Evolutionary conservation across 2,797 vertebrate genomes (phyloP).

Genomic region (Brachyrhaphis roseni): DNA sequence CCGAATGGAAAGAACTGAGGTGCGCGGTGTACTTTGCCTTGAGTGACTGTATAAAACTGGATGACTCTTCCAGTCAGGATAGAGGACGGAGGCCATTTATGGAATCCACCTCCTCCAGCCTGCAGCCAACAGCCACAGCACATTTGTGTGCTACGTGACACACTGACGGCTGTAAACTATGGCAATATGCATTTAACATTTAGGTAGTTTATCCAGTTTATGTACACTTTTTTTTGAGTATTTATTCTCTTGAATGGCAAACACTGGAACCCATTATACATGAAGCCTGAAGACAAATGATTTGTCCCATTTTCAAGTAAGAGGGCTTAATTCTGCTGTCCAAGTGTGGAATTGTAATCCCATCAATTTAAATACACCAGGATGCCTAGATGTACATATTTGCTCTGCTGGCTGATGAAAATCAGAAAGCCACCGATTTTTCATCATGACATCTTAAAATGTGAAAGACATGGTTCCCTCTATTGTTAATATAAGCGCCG

Average conservation of each 20-base stretch:
- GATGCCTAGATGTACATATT: conserved; percentile 26
- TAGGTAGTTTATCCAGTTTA: conserved; percentile 18
- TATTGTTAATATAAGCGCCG: conserved; percentile 64
- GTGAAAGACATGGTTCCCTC: conserved; percentile 46
- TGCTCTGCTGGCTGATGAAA: conserved; percentile 55
- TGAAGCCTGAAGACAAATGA: conserved; percentile 40
- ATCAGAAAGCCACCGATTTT: conserved; percentile 39
- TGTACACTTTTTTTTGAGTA: neutral
- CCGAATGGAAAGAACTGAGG: conserved; percentile 60
- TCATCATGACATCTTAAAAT: conserved; percentile 50
- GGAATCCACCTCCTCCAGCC: conserved; percentile 53
- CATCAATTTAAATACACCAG: conserved; percentile 49
- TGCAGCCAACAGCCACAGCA: conserved; percentile 38
- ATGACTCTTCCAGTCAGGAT: conserved; percentile 61
- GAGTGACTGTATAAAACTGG: conserved; percentile 67
- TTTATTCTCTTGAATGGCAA: conserved; percentile 19
- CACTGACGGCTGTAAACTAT: conserved; percentile 10
- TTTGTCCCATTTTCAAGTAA: conserved; percentile 49
- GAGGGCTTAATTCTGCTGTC: conserved; percentile 65
- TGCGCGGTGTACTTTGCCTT: conserved; percentile 64
- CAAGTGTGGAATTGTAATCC: conserved; percentile 60
- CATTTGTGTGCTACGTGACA: conserved; percentile 12
- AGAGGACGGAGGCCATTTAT: conserved; percentile 44
- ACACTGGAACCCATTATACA: conserved; percentile 17
- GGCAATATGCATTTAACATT: conserved; percentile 16